phyloP scores from a whole-genome alignment of 1,140 invertebrate species.

The Eurosta solidaginis region DNA sequence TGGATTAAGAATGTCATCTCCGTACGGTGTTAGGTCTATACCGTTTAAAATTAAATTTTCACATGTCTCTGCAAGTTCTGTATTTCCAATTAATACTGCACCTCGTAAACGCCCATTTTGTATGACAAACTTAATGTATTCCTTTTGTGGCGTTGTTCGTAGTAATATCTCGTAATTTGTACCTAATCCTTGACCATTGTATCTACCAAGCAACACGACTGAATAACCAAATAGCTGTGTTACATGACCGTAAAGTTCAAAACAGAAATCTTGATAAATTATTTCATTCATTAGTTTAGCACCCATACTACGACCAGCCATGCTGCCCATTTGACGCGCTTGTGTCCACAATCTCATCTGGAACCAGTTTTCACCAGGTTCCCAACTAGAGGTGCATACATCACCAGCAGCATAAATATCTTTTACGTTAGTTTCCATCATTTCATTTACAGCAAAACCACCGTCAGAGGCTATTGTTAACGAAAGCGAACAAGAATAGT shows the following conservation, averaged over 20 bases:
- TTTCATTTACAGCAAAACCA: slow-evolving; percentile 82
- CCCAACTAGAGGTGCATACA: slow-evolving; percentile 83
- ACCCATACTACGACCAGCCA: slow-evolving; percentile 90
- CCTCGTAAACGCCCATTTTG: slow-evolving; percentile 86
- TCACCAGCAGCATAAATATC: slow-evolving; percentile 95
- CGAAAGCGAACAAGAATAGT: slow-evolving; percentile 63
- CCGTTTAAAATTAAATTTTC: slow-evolving; percentile 98
- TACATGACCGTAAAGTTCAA: slow-evolving; percentile 96
- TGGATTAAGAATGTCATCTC: slow-evolving; percentile 92
- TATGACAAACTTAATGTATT: slow-evolving; percentile 92
- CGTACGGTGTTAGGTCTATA: slow-evolving; percentile 84
- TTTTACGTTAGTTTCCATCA: slow-evolving; percentile 78
- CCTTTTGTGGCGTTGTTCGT: slow-evolving; percentile 78
- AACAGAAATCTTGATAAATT: slow-evolving; percentile 88
- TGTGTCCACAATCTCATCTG: slow-evolving; percentile 98
- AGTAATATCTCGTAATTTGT: slow-evolving; percentile 86
- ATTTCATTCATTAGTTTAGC: slow-evolving; percentile 67
- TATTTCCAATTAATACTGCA: slow-evolving; percentile 94
- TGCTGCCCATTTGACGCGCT: slow-evolving; percentile 94
- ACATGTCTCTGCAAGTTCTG: slow-evolving; percentile 96
- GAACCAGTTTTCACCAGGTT: slow-evolving; percentile 83
- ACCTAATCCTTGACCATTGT: slow-evolving; percentile 88
- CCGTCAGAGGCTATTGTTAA: slow-evolving; percentile 72
- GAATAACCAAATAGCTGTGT: slow-evolving; percentile 95
- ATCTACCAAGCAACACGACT: slow-evolving; percentile 91